phyloP scores from a whole-genome alignment of 30 jellyfish, hydroid and myxozoan genomes.

The Turritopsis rubra region DNA sequence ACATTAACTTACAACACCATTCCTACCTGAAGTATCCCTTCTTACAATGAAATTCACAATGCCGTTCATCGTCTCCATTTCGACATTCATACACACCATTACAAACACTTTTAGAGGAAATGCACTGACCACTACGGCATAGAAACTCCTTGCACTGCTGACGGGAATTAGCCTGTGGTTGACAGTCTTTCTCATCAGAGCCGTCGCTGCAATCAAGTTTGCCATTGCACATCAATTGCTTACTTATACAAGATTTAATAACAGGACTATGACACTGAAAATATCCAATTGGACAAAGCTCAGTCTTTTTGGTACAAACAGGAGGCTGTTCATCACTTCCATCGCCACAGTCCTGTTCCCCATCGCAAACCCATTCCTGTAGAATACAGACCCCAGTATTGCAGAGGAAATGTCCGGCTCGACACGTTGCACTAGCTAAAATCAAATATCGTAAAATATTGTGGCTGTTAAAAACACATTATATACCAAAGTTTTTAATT shows the following conservation, averaged over 20 bases:
- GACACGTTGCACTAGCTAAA: constrained; percentile 48
- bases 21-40: constrained; percentile 16
- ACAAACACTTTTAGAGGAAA: constrained; percentile 36
- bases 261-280: constrained; percentile 44
- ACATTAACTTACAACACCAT: not conserved
- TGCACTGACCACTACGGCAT: constrained; percentile 46
- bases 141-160: constrained; percentile 27
- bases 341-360: constrained; percentile 67
- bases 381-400: constrained; percentile 41
- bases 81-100: constrained; percentile 47
- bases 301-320: constrained; percentile 24
- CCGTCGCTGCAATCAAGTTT: constrained; percentile 66
- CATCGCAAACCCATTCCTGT: constrained; percentile 58
- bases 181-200: constrained; percentile 63
- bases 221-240: constrained; percentile 56
- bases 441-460: not conserved
- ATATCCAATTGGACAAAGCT: constrained; percentile 28
- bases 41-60: constrained; percentile 23
- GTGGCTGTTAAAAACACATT: not conserved
- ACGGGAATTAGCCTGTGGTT: constrained; percentile 21
- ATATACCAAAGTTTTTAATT: not conserved
- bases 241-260: constrained; percentile 34
- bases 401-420: constrained; percentile 43
- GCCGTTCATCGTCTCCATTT: constrained; percentile 51
- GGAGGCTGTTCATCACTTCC: constrained; percentile 57